Base-by-base conservation (phyloP, 2,797 vertebrate species). In the Argya squamiceps region DNA sequence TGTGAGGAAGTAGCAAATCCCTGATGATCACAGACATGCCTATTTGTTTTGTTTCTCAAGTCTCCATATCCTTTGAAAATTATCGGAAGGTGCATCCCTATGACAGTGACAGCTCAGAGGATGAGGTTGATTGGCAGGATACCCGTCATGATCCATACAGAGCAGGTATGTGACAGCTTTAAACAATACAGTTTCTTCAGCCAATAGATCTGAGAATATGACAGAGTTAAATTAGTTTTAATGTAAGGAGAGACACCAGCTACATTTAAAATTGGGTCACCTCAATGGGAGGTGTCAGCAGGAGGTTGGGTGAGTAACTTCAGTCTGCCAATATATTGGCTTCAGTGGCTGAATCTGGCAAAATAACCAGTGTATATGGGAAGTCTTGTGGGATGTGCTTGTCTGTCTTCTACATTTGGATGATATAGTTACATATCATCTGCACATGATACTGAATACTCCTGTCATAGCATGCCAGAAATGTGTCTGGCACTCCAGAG, bases 71-170 rank as follows among this genome's bases (percentile, higher is more conserved):
- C 55, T 99, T 99, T 96, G 99, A 99, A 97, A 99, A 99, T 98
- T 99, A 99, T 93, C 98, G 99, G 12, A 99, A 98, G 97, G 99
- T 99, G 11, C 99, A 99, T 96, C 99, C 99, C 3, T 99, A 98
- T 34, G 99, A 99, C 96, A 99, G 99, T n/a, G 99, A 99, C 97
- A 99, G 99, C 97, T 99, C 99, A 0, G 99, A 99, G 95, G 99
- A 99, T 70, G 99, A 99, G 96, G 99, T 99, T 46, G 99, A 99
- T 96, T 99, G 99, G 99, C 99, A 99, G 96, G 99, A 99, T 97
- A 99, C 99, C 2, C 98, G 98, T 26, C 98, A 99, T 26, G 99
- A 99, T 97, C 99, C 99, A 20, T 99, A 99, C 62, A 98, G 97
- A 97, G 98, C 99, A 88, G 99, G 99, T 99, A 98, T 24, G 84